A percentile compares a stretch with the other conserved stretches of the same genome.
phyloP scores from a whole-genome alignment of 2,888 invertebrate genomes.

The Ophonus ardosiacus region DNA sequence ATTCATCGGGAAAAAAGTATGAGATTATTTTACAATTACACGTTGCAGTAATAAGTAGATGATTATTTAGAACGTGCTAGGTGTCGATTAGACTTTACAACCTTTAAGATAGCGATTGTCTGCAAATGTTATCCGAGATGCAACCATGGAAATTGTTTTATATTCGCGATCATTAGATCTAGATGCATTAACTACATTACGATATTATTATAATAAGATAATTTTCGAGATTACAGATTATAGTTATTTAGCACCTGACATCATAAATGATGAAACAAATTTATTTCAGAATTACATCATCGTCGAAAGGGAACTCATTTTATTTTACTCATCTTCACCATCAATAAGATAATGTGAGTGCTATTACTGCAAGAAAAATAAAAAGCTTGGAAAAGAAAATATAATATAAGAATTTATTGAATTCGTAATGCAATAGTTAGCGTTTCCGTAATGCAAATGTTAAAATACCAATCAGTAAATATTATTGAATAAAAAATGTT shows the following conservation, averaged over 20 bases:
- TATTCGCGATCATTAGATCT: slow-evolving; percentile 39
- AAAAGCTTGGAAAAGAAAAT: background rate
- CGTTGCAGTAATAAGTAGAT: slow-evolving; percentile 51
- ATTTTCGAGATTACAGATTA: slow-evolving; percentile 25
- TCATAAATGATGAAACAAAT: slow-evolving; percentile 30
- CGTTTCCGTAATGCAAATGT: background rate
- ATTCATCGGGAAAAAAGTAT: slow-evolving; percentile 33
- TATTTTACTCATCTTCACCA: background rate
- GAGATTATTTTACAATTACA: slow-evolving; percentile 53
- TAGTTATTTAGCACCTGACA: slow-evolving; percentile 40
- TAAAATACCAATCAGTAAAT: background rate
- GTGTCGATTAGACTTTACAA: slow-evolving; percentile 41
- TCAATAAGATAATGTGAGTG: background rate
- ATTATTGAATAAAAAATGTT: background rate
- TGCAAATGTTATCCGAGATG: slow-evolving; percentile 25
- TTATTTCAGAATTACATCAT: slow-evolving; percentile 16
- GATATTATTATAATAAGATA: slow-evolving; percentile 44
- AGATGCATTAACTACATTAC: slow-evolving; percentile 29
- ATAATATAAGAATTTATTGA: background rate
- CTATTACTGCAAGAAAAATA: background rate
- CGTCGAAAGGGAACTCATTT: slow-evolving; percentile 28
- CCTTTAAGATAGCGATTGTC: slow-evolving; percentile 27
- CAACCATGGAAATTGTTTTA: slow-evolving; percentile 42
- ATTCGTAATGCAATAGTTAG: background rate
- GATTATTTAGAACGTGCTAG: slow-evolving; percentile 52